Evolutionary conservation across 2,797 vertebrate species (phyloP).

Genomic region (Pachyuromys duprasi): DNA sequence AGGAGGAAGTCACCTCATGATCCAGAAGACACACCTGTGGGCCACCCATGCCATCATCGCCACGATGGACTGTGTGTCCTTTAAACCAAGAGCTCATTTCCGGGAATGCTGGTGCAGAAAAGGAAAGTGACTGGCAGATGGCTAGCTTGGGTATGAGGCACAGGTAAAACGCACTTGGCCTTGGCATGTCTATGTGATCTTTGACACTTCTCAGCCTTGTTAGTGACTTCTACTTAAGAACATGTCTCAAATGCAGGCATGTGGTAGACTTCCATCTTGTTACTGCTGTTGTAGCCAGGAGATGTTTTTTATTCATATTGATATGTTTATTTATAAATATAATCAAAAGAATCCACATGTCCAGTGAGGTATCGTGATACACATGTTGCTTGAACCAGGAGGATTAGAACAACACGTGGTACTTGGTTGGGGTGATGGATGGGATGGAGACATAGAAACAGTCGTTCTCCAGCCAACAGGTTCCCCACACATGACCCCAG

Average conservation of each 20-base stretch:
- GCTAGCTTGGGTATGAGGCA: neutral
- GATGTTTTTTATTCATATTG: neutral
- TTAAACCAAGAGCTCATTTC: neutral
- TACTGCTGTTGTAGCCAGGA: neutral
- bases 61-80: neutral
- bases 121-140: neutral
- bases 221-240: constrained; percentile 20
- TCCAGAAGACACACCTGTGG: neutral
- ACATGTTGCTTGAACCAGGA: neutral
- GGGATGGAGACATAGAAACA: neutral
- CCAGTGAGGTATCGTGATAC: neutral
- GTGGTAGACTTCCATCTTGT: neutral
- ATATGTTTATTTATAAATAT: constrained; percentile 12
- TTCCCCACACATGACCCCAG: neutral
- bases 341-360: neutral
- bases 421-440: neutral
- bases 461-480: neutral
- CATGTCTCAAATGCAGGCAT: neutral
- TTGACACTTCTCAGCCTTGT: neutral
- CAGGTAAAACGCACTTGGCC: neutral
- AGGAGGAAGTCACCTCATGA: neutral
- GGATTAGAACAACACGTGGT: neutral
- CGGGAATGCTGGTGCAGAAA: neutral
- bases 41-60: neutral
- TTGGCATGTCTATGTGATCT: neutral